Conservation (phyloP, 1,140 invertebrate species). For the Bombus confusus region DNA sequence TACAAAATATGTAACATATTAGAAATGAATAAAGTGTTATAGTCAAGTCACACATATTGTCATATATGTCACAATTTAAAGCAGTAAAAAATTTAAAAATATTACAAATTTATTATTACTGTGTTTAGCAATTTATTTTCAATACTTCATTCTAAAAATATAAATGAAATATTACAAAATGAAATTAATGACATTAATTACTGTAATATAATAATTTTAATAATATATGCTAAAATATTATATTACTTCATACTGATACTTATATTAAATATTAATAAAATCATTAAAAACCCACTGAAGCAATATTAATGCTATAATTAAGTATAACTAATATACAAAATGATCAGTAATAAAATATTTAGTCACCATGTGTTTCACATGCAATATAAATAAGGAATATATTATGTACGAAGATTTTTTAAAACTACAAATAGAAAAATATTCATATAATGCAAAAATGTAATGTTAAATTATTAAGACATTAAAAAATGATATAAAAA, state of each 20-base stretch:
- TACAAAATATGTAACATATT: constrained; percentile 8
- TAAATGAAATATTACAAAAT: background rate
- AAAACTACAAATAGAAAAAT: constrained; percentile 4
- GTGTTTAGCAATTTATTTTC: no score
- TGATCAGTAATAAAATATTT: background rate
- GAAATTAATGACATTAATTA: constrained; percentile 8
- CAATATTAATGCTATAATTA: background rate
- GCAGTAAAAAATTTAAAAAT: background rate
- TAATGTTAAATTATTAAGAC: background rate
- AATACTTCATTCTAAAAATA: background rate
- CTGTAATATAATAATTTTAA: background rate
- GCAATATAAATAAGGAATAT: constrained; percentile 9
- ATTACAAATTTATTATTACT: background rate
- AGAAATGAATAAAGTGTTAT: background rate
- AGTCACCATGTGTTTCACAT: background rate
- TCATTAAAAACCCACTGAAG: no score
- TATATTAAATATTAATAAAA: no score
- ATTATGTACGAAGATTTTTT: background rate
- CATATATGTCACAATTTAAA: background rate
- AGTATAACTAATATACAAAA: background rate
- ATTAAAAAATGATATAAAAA: background rate
- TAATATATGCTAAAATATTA: background rate
- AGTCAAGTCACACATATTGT: background rate
- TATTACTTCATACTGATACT: no score
- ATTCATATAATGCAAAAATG: background rate